Conservation (phyloP, 1,140 invertebrate genomes). For the Galleria mellonella region DNA sequence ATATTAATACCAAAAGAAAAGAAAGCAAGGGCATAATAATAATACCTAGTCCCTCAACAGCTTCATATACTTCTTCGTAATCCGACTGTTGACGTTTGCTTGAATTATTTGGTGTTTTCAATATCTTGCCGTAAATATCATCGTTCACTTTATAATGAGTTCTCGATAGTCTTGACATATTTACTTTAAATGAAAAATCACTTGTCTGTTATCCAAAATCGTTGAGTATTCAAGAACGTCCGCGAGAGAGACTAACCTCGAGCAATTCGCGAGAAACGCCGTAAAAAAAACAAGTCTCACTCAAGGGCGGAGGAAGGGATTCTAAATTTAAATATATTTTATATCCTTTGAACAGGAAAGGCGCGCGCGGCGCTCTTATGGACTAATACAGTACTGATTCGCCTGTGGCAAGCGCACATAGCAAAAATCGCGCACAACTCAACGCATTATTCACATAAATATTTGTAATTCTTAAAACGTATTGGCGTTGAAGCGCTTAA, state of each 20-base stretch:
- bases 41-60: conserved; percentile 33
- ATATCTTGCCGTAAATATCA: conserved; percentile 61
- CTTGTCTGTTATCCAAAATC: too few relatives aligned
- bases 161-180: conserved; percentile 34
- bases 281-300: conserved; percentile 30
- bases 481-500: conserved; percentile 4
- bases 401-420: conserved; percentile 43
- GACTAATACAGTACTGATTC: conserved; percentile 68
- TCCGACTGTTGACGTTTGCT: conserved; percentile 24
- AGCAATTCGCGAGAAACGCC: conserved; percentile 26
- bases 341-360: conserved; percentile 31
- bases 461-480: conserved; percentile 32
- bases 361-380: conserved; percentile 62
- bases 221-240: too few relatives aligned
- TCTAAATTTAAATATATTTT: conserved; percentile 61
- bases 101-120: conserved; percentile 41
- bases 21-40: too few relatives aligned
- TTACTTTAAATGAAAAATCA: conserved; percentile 8
- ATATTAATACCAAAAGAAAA: too few relatives aligned
- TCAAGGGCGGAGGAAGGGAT: conserved; percentile 39
- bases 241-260: conserved; percentile 24
- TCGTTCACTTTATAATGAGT: conserved; percentile 59
- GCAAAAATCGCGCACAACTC: conserved; percentile 53
- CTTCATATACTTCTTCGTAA: conserved; percentile 60
- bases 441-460: conserved; percentile 62